Evolutionary conservation across 2,888 invertebrate species (phyloP), one percentile per base, ranked within the genome.

Genomic region (Lutraria lutraria): DNA sequence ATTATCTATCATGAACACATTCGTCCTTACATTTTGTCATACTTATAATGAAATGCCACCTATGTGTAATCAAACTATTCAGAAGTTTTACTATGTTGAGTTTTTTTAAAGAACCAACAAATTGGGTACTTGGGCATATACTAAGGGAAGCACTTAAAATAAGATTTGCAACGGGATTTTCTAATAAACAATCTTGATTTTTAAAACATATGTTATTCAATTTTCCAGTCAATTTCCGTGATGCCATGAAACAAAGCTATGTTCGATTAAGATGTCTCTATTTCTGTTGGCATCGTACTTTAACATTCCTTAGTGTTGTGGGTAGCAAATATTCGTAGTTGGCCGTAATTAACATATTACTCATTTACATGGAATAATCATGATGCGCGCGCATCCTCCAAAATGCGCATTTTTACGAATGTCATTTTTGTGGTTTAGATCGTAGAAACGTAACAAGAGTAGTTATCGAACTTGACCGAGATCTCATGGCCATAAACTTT

Each of bases 261-360:
- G 19, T 76, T 8, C 13, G 25, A 34, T 76, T 3, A 76, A 76
- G 34, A 76, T 76, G 1, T 56, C 56, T 16, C 19, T 56, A 34
- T 34, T 76, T 76, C 31, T 76, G 34, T 31, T 76, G 76, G 76
- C 76, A 76, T 12, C 63, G 25, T n/a, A 25, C 25, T 68, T 68
- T 25, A 76, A 76, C 76, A 76, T 76, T 76, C 76, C 34, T 29
- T 31, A 13, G 34, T 31, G 16, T 2, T 68, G 63, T 68, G 25
- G 63, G n/a, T 68, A 68, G 25, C 63, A 68, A 68, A 25, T 63
- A 68, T 43, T 43, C 43, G 43, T 43, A 43, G 25, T 68, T 68
- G n/a, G n/a, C n/a, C 63, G 25, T 68, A 68, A 43, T 43, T 60
- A 68, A 68, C 10, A 12, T n/a, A 68, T 68, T 68, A 68, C 63